Percentiles rank a stretch among this genome's conserved stretches.
These are phyloP conservation scores for Kryptolebias ocellatus DNA, from an alignment of 2,797 vertebrate genomes.

Conservation along the genomic window DNA sequence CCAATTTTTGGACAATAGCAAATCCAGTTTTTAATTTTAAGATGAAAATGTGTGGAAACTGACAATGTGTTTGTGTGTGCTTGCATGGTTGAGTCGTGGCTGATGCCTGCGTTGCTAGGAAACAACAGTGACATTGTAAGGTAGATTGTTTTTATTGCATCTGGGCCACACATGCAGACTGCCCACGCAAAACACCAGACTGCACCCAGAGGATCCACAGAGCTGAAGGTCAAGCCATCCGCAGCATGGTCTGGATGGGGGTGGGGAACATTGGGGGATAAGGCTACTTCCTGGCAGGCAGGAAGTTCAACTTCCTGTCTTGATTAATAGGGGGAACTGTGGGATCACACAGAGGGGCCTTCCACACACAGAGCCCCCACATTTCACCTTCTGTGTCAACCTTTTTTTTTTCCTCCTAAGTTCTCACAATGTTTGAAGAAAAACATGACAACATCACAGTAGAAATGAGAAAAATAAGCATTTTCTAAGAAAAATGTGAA, in stretches of 20 bases:
- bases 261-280: constrained; percentile 18
- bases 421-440: constrained; percentile 27
- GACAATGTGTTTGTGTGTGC: background rate
- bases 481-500: too few relatives aligned
- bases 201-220: constrained; percentile 65
- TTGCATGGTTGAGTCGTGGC: constrained; percentile 37
- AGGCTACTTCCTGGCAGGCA: constrained; percentile 71
- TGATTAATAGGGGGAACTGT: constrained; percentile 74
- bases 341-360: constrained; percentile 60
- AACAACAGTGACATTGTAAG: constrained; percentile 72
- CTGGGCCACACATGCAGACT: constrained; percentile 56
- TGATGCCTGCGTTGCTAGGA: constrained; percentile 73
- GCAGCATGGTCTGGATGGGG: background rate
- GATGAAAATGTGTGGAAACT: constrained; percentile 3
- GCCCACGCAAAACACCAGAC: constrained; percentile 58
- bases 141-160: constrained; percentile 68
- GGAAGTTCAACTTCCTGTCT: constrained; percentile 80
- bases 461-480: background rate
- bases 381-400: constrained; percentile 51
- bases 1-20: background rate
- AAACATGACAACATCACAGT: constrained; percentile 17
- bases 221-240: constrained; percentile 23
- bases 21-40: background rate
- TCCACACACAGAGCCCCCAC: constrained; percentile 60
- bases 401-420: background rate